A percentile compares a stretch with the other conserved stretches of the same genome.
Conservation (phyloP, 1,140 invertebrate genomes). For the Philotrypesis tridentata region DNA sequence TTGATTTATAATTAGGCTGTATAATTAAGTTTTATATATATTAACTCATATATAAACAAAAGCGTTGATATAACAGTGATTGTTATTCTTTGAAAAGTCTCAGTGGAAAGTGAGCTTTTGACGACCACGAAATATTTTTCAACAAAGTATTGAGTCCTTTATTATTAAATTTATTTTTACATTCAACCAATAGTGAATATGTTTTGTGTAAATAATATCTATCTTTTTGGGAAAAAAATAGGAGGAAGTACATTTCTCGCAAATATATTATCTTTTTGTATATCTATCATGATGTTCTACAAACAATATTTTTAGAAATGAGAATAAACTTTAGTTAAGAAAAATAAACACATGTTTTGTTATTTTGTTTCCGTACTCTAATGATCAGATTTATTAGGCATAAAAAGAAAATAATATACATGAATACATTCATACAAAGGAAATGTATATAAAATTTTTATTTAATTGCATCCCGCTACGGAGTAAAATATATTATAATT, state of each 20-base stretch:
- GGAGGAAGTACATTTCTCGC: not conserved
- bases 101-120: not conserved
- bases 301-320: conserved; percentile 23
- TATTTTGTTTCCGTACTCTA: conserved; percentile 28
- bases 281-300: conserved; percentile 18
- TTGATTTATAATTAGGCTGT: conserved; percentile 41
- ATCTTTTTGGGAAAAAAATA: conserved; percentile 4
- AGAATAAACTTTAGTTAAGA: conserved; percentile 36
- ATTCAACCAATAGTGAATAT: not conserved
- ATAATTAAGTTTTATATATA: conserved; percentile 28
- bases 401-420: conserved; percentile 51
- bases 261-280: conserved; percentile 29
- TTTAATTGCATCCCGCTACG: conserved; percentile 40
- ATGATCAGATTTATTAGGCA: conserved; percentile 50
- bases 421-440: conserved; percentile 45
- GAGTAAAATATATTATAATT: conserved; percentile 47
- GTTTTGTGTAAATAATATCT: conserved; percentile 22
- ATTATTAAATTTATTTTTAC: conserved; percentile 26
- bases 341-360: not conserved
- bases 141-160: not conserved
- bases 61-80: conserved; percentile 16
- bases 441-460: conserved; percentile 53
- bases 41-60: conserved; percentile 5
- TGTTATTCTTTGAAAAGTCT: conserved; percentile 21
- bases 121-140: not conserved